phyloP scores from a whole-genome alignment of 2,888 invertebrate species.

The Epinotia bilunana region DNA sequence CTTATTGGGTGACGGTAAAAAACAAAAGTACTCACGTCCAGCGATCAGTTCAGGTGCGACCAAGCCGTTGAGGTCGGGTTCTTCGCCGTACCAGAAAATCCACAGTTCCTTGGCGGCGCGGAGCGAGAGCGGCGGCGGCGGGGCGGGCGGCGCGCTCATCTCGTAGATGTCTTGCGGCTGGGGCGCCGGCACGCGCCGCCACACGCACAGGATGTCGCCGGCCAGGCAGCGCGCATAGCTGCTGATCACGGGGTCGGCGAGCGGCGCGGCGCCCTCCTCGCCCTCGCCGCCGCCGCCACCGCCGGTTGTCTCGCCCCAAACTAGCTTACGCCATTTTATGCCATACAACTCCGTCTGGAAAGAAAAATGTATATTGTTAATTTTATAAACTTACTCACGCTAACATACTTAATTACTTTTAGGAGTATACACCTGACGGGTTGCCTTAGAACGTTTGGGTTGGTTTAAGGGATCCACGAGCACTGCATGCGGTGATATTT shows the following conservation, averaged over 20 bases:
- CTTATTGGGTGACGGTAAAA: neutral
- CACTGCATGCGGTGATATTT: neutral
- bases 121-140: slow-evolving; percentile 91
- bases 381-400: neutral
- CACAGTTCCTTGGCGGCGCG: slow-evolving; percentile 98
- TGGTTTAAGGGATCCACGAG: too few relatives aligned
- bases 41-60: slow-evolving; percentile 93
- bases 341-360: slow-evolving; percentile 99
- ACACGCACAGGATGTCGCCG: slow-evolving; percentile 98
- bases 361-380: slow-evolving; percentile 46
- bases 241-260: slow-evolving; percentile 95
- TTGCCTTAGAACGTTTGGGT: too few relatives aligned
- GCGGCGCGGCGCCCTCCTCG: slow-evolving; percentile 86
- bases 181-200: slow-evolving; percentile 92
- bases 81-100: slow-evolving; percentile 99
- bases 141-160: slow-evolving; percentile 81
- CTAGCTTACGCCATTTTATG: slow-evolving; percentile 99
- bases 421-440: too few relatives aligned
- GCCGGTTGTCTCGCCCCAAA: slow-evolving; percentile 88
- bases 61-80: slow-evolving; percentile 94
- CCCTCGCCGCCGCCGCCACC: slow-evolving; percentile 65
- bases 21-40: slow-evolving; percentile 88
- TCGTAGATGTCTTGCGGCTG: slow-evolving; percentile 80
- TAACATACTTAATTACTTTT: too few relatives aligned
- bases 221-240: slow-evolving; percentile 96